Percentiles rank a stretch among this genome's conserved stretches.
Evolutionary conservation across 1,140 invertebrate genomes (phyloP).

Genomic region (Nasonia vitripennis): DNA sequence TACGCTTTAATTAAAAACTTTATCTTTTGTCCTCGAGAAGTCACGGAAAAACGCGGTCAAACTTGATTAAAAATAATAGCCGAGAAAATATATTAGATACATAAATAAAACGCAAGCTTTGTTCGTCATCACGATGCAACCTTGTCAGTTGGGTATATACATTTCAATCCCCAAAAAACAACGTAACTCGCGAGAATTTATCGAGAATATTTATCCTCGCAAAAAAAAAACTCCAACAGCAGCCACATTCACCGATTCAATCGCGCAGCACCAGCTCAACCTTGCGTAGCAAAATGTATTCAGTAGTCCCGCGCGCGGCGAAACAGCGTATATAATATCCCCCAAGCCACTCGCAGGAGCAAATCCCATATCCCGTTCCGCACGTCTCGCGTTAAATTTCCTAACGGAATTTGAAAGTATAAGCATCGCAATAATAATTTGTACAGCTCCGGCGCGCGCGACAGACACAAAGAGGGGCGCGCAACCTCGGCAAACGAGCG

Average conservation of each 20-base stretch:
- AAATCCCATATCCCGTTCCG: not conserved
- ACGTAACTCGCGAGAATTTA: too few species aligned
- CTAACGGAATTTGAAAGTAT: constrained; percentile 44
- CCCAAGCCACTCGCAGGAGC: too few species aligned
- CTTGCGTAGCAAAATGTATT: constrained; percentile 23
- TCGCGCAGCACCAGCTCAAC: not conserved
- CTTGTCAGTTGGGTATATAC: too few species aligned
- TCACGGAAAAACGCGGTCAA: not conserved
- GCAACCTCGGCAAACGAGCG: constrained; percentile 66
- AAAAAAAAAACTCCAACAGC: not conserved
- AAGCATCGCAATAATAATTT: constrained; percentile 47
- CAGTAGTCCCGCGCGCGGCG: not conserved
- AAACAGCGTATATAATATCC: constrained; percentile 5
- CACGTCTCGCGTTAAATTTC: constrained; percentile 28
- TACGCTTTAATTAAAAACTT: not conserved
- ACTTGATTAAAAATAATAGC: not conserved
- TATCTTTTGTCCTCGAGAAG: not conserved
- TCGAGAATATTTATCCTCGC: not conserved
- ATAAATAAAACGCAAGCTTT: too few species aligned
- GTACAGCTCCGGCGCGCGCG: not conserved
- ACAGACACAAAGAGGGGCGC: constrained; percentile 50
- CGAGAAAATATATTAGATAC: too few species aligned
- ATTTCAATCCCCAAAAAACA: too few species aligned
- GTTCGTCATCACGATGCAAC: too few species aligned
- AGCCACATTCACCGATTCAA: not conserved